Conservation (phyloP, 2,113 vertebrate species). For the Elgaria multicarinata region DNA sequence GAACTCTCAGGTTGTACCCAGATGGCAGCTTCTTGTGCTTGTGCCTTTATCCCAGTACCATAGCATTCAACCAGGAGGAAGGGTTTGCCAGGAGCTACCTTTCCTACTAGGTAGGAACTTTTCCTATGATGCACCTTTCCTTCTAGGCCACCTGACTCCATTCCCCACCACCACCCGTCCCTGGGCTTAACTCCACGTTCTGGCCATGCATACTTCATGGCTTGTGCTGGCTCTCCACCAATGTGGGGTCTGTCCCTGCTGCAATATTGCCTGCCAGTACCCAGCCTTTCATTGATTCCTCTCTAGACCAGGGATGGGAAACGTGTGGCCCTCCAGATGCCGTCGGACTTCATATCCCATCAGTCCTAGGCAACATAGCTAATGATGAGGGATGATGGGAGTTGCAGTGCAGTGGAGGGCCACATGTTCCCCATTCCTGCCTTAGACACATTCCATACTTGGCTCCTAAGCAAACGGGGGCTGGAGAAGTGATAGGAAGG, state of each 20-base stretch:
- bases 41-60: not conserved
- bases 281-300: not conserved
- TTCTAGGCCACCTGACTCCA: no score
- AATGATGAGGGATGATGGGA: no score
- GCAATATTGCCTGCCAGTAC: not conserved
- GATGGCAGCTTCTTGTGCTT: not conserved
- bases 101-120: no score
- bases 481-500: not conserved
- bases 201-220: not conserved
- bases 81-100: not conserved
- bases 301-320: no score
- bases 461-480: not conserved
- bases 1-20: not conserved
- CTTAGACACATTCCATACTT: not conserved
- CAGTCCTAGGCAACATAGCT: no score
- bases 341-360: no score
- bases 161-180: no score
- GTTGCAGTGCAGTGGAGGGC: no score
- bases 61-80: not conserved
- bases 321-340: no score
- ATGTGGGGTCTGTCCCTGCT: not conserved
- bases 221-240: not conserved
- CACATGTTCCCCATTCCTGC: no score
- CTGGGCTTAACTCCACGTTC: not conserved
- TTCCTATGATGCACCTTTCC: no score